These are phyloP conservation scores for Acrocephalus kingi DNA, from an alignment of 2,113 vertebrate species.

Conservation along the genomic window DNA sequence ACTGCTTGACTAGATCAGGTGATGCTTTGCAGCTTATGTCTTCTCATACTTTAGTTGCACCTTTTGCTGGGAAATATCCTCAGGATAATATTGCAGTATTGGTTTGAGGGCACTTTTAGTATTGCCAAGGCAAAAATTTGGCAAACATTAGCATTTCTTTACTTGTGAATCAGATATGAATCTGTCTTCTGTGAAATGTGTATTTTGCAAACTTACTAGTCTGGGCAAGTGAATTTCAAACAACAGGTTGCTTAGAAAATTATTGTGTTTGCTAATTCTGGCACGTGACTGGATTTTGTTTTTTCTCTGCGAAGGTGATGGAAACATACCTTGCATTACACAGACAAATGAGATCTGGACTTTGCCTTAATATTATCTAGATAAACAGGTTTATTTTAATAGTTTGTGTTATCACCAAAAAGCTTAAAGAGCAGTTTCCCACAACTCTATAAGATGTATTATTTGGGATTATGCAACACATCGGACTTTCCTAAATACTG, in stretches of 20 bases:
- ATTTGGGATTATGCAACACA: fast-evolving
- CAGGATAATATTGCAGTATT: background rate
- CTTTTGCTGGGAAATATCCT: background rate
- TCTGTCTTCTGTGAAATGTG: background rate
- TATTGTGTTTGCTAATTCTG: background rate
- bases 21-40: background rate
- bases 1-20: background rate
- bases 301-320: background rate
- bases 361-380: background rate
- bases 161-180: background rate
- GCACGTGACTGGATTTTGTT: background rate
- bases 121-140: background rate
- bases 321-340: background rate
- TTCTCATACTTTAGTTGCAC: fast-evolving
- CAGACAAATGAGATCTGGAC: background rate
- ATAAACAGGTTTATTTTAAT: background rate
- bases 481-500: background rate
- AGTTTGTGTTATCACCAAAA: background rate
- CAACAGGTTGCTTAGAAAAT: background rate
- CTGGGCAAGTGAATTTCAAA: background rate
- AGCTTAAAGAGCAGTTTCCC: background rate
- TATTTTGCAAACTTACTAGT: background rate
- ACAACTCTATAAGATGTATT: background rate
- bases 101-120: background rate
- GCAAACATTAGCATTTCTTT: background rate